These are phyloP conservation scores for Aptenodytes patagonicus DNA, from an alignment of 2,113 vertebrate genomes.

Conservation along the genomic window DNA sequence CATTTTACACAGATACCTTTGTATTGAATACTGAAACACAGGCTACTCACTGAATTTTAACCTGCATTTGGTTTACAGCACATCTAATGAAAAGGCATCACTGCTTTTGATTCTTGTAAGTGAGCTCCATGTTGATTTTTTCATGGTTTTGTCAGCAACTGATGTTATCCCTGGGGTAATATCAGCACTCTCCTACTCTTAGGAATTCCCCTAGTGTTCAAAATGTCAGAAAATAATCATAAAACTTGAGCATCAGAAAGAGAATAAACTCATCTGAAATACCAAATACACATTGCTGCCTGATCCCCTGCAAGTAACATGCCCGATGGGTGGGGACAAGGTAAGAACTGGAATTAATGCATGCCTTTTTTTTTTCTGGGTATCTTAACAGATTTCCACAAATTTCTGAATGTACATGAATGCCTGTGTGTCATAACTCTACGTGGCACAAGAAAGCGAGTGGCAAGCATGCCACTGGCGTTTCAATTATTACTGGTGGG, in stretches of 20 bases:
- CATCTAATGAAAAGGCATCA: background rate
- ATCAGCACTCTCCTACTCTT: background rate
- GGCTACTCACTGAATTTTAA: background rate
- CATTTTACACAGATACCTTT: background rate
- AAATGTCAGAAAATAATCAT: background rate
- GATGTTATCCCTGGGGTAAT: background rate
- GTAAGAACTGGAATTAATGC: background rate
- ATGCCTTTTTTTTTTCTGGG: background rate
- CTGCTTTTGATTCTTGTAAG: background rate
- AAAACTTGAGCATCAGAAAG: background rate
- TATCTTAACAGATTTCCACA: background rate
- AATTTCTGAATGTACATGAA: background rate
- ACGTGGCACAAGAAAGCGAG: background rate
- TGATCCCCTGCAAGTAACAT: background rate
- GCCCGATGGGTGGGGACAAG: background rate
- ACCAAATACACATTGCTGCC: background rate
- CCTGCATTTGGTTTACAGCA: background rate
- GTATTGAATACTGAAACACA: background rate
- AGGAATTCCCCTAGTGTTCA: background rate
- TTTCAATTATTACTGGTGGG: background rate
- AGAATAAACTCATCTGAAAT: background rate
- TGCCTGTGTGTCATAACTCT: background rate
- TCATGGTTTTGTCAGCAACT: background rate
- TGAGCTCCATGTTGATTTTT: background rate
- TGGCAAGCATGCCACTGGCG: background rate